Evolutionary conservation across 2,888 invertebrate species (phyloP), one percentile per base, ranked within the genome.

Genomic region (Sicus ferrugineus): DNA sequence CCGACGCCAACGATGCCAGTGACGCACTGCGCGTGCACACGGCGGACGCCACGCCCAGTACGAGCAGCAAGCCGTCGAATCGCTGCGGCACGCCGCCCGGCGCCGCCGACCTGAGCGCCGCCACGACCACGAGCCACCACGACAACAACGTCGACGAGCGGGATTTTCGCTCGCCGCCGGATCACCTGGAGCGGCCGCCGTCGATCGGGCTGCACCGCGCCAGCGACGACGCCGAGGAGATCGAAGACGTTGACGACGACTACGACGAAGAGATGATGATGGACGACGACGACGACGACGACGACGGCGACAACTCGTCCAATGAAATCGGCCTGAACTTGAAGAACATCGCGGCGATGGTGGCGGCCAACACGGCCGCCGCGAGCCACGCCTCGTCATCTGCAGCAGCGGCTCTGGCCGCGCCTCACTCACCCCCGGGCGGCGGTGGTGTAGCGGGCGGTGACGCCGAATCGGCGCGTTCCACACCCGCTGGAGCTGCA

Each of bases 291-390:
- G 61, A 50, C 14, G 58, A 71, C 31, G 84, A 80, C 46, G 83
- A 89, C 14, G 89, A 89, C 83, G 89, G 89, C 74, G 88, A 89
- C 77, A 84, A 87, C 63, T 87, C 88, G 74, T 89, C 89, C 74
- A 88, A 87, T 80, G 90, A 89, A 78, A 86, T 89, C 80, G 89
- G 89, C 86, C 84, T 90, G 79, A 89, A 90, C 78, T 89, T 90
- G 89, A 89, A 88, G 89, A 89, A 88, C 63, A 88, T 90, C 78
- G 86, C 87, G 73, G 87, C 87, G 77, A 77, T 73, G 73, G 76
- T 73, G 69, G 77, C 73, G 21, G 71, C 73, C 54, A 73, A 87
- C 76, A 73, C 73, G 75, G 81, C 74, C 75, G 78, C 52, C 76
- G 79, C 73, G 73, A 50, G 86, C 85, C 34, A 67, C 77, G 67